Evolutionary conservation across 2,113 vertebrate genomes (phyloP), one percentile per base, ranked within the genome.

Genomic region (Lichenostomus cassidix): DNA sequence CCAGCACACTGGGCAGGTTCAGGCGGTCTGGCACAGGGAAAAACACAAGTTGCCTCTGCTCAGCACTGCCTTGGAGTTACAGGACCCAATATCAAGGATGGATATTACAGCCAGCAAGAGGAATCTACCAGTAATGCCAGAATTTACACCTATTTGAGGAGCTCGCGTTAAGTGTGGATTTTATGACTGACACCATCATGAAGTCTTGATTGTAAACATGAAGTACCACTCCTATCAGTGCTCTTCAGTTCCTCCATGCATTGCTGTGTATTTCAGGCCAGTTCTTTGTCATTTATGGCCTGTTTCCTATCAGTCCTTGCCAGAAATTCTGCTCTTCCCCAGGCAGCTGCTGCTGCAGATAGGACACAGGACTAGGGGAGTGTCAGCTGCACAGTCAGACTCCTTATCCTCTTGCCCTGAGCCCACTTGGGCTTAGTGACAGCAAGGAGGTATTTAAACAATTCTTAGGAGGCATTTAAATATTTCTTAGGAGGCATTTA

Each of bases 1-100:
- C 99, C 86, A 99, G 97, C 12, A 98, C 96, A 7, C 98, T 99
- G 4, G 99, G 99, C 76, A 99, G 97, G 97, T 99, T 99, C 92
- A 99, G 98, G 37, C 98, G 98, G 93, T 99, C 99, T 99, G 97
- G 81, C 83, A 96, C 2, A 7, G 14, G 68, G 31, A 7, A 46
- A 62, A 64, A 52, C 52, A 81, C 5, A 62, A 55, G 49, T 78
- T 65, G 78, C 83, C 64, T 73, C 49, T 16, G 22, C 22, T 95
- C 81, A 94, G 76, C 53, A 52, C 11, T 17, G 64, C 16, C 22
- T 59, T 60, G 41, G 10, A 50, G n/a, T 10, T 22, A 31, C n/a
- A 59, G 28, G 58, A 8, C 12, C 17, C 33, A 67, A 50, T 56
- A 52, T 60, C 37, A 41, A 74, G 59, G 50, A 23, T 7, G 90